These are phyloP conservation scores for Amniataba percoides DNA, from an alignment of 2,797 vertebrate species.

Conservation along the genomic window DNA sequence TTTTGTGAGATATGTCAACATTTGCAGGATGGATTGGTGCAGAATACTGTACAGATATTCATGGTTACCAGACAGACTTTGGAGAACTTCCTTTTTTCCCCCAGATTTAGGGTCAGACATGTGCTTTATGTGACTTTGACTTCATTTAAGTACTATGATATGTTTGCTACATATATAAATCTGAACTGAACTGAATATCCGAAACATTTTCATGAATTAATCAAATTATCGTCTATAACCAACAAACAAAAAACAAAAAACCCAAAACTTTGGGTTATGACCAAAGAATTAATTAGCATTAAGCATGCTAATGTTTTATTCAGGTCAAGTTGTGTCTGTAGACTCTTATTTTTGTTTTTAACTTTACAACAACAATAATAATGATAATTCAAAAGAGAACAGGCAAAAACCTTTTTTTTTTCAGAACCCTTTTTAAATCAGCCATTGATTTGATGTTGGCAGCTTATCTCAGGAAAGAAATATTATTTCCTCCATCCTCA, in stretches of 20 bases:
- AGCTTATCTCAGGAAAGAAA: conserved; percentile 20
- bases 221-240: background rate
- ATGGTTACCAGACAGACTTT: background rate
- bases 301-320: background rate
- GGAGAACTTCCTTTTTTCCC: too few species aligned
- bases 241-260: background rate
- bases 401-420: background rate
- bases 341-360: too few species aligned
- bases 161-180: too few species aligned
- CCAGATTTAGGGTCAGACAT: too few species aligned
- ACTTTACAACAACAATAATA: background rate
- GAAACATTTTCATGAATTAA: too few species aligned
- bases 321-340: background rate
- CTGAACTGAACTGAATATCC: too few species aligned
- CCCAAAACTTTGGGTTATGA: background rate
- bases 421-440: background rate
- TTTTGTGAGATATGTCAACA: too few species aligned
- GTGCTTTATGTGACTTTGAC: too few species aligned
- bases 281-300: background rate
- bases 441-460: conserved; percentile 2
- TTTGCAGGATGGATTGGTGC: background rate
- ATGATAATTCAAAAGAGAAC: background rate
- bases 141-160: too few species aligned
- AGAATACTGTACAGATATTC: fast-evolving
- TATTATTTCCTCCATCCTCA: conserved; percentile 8